Evolutionary conservation across 1,140 invertebrate species (phyloP).

Genomic region (Idris sp.): DNA sequence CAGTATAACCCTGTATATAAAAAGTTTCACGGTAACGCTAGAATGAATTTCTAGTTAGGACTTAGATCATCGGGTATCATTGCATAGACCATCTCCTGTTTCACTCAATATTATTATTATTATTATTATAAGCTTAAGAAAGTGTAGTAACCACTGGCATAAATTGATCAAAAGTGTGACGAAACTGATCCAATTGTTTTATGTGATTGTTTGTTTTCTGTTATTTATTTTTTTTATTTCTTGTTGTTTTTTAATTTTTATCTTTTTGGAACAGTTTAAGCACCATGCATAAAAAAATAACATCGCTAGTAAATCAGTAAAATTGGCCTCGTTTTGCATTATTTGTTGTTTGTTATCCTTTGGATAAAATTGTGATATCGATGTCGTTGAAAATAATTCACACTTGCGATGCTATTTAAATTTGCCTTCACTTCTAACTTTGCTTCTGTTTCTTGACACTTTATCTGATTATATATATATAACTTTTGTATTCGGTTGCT

Average conservation of each 20-base stretch:
- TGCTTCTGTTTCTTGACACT: constrained; percentile 20
- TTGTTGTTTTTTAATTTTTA: too few relatives aligned
- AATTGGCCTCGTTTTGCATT: too few relatives aligned
- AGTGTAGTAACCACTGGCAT: constrained; percentile 33
- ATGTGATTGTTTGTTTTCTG: too few relatives aligned
- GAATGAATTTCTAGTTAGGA: constrained; percentile 20
- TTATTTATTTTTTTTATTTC: too few relatives aligned
- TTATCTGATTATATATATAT: too few relatives aligned
- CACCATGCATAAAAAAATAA: too few relatives aligned
- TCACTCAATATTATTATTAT: background rate
- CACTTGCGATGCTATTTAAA: constrained; percentile 37
- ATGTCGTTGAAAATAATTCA: constrained; percentile 23
- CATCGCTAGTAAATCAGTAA: too few relatives aligned
- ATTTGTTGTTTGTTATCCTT: too few relatives aligned
- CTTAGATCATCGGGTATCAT: constrained; percentile 26
- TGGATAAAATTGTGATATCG: too few relatives aligned
- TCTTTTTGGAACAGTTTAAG: too few relatives aligned
- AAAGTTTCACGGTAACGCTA: constrained; percentile 27
- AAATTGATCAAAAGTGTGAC: constrained; percentile 35
- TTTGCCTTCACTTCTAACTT: constrained; percentile 41
- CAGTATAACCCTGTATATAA: constrained; percentile 55
- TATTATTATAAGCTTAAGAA: constrained; percentile 1
- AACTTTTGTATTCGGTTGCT: constrained; percentile 9
- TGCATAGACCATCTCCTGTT: constrained; percentile 35
- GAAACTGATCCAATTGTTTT: too few relatives aligned